These are phyloP conservation scores for Pectinophora gossypiella DNA, from an alignment of 1,140 invertebrate species.

Conservation along the genomic window DNA sequence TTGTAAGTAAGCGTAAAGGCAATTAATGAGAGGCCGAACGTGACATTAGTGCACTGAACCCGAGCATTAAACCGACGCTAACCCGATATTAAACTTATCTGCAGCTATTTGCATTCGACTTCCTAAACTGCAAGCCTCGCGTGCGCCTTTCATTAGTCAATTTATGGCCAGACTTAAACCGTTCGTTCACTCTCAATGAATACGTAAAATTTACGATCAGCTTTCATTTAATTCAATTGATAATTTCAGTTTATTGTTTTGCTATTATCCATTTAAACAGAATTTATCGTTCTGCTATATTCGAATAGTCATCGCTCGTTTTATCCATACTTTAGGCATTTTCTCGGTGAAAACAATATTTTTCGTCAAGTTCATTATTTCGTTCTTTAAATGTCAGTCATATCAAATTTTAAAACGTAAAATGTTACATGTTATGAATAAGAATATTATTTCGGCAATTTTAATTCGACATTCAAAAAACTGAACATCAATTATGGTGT, in stretches of 20 bases:
- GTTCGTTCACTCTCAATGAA: background rate
- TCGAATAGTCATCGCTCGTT: too few species aligned
- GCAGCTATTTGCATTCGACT: constrained; percentile 69
- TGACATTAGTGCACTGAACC: constrained; percentile 70
- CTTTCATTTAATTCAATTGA: background rate
- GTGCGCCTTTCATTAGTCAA: constrained; percentile 19
- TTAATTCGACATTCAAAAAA: too few species aligned
- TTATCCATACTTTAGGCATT: too few species aligned
- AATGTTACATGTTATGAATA: too few species aligned
- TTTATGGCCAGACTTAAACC: background rate
- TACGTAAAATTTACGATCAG: background rate
- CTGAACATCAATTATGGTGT: too few species aligned
- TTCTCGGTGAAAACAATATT: too few species aligned
- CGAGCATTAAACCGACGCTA: constrained; percentile 54
- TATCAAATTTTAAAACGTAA: too few species aligned
- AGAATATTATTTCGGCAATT: too few species aligned
- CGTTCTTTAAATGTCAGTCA: too few species aligned
- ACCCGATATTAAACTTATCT: constrained; percentile 70
- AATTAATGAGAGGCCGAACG: constrained; percentile 69
- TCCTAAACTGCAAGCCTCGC: constrained; percentile 56
- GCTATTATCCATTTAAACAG: too few species aligned
- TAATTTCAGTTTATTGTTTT: background rate
- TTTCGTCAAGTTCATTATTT: too few species aligned
- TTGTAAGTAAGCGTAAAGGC: constrained; percentile 45
- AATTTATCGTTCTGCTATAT: too few species aligned